These are phyloP conservation scores for Pollenia labialis DNA, from an alignment of 2,888 invertebrate species.

Conservation along the genomic window DNA sequence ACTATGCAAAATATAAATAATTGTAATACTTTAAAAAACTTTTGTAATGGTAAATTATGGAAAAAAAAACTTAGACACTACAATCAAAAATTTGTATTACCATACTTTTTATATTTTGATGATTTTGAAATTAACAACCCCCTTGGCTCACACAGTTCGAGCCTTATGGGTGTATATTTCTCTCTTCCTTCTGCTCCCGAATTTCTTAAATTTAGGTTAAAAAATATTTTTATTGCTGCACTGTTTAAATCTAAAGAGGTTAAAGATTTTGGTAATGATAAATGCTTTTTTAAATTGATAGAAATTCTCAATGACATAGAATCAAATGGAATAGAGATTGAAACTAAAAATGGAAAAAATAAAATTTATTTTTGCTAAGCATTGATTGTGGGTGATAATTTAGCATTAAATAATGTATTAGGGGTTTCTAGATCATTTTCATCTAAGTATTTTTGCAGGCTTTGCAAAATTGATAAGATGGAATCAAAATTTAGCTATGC, in stretches of 20 bases:
- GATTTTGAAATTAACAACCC: no score
- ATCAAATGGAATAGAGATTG: constrained; percentile 29
- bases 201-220: no score
- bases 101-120: constrained; percentile 6
- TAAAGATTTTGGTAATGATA: constrained; percentile 54
- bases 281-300: constrained; percentile 41
- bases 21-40: no score
- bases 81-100: neutral
- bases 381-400: no score
- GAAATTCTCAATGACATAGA: constrained; percentile 44
- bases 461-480: constrained; percentile 1
- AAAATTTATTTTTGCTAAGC: constrained; percentile 32
- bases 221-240: no score
- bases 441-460: constrained; percentile 18
- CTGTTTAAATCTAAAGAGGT: constrained; percentile 51
- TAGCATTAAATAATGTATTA: constrained; percentile 25
- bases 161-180: no score
- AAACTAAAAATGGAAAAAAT: constrained; percentile 5
- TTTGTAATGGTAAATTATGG: no score
- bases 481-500: neutral
- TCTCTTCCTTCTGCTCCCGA: no score
- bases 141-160: no score
- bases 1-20: no score
- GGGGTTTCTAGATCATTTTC: constrained; percentile 30
- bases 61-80: no score